Evolutionary conservation across 30 jellyfish, hydroid and myxozoan genomes (phyloP), one percentile per base, ranked within the genome.

Genomic region (Catostylus mosaicus): DNA sequence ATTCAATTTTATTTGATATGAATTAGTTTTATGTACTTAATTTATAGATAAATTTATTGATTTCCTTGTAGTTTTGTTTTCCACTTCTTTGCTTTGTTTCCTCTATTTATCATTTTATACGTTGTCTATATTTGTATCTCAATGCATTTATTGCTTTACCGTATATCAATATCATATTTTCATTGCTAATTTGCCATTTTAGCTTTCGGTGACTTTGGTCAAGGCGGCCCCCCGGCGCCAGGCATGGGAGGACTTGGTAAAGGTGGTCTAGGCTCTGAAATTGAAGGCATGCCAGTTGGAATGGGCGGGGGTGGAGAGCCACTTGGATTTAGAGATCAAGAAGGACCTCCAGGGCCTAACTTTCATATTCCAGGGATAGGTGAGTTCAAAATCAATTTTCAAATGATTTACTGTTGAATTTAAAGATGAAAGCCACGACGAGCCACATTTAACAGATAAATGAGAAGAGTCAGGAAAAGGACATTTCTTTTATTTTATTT

Each of bases 251-350:
- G 92, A 29, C 59, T 82, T 34, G 92, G 92, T 23, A 82, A 47
- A 23, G 92, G 92, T 36, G 92, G 92, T 3, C 37, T 82, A 47
- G 92, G 92, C 0, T 45, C 73, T 11, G 92, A 82, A 59, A 69
- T 82, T 38, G 92, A 70, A 38, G 92, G 92, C 23, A 82, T 82
- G 92, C 85, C 92, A 33, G 92, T 82, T 37, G 92, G 92, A 18
- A 82, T 82, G 74, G 92, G 92, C 0, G 92, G 86, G 30, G 92
- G 92, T 32, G 92, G 92, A 30, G 92, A 82, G 40, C 92, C 92
- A 9, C 80, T 82, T 23, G 92, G 92, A 1, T 82, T 31, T 29
- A 68, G 73, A 70, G 92, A 69, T 14, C 63, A 71, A 68, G 80
- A 22, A 14, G 88, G 78, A 35, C 36, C 76, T 0, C 88, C 78